phyloP scores from a whole-genome alignment of 2,113 vertebrate species.

The Daubentonia madagascariensis region DNA sequence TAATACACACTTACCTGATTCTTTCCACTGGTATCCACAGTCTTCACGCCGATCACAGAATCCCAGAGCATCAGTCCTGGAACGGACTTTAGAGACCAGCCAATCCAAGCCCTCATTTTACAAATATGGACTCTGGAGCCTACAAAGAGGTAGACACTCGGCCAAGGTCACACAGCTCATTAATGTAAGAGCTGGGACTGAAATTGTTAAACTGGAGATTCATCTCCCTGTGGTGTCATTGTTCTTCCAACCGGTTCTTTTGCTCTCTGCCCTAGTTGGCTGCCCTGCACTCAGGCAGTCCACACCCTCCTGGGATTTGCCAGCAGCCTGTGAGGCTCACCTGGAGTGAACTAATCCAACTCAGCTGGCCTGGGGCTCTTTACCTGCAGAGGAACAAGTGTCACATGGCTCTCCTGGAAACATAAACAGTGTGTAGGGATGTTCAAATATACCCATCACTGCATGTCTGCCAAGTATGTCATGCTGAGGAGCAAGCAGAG shows the following conservation, averaged over 20 bases:
- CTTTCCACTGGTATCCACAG: background rate
- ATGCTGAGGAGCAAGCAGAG: background rate
- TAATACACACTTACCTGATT: conserved; percentile 48
- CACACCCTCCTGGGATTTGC: conserved; percentile 53
- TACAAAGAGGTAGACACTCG: background rate
- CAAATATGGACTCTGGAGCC: background rate
- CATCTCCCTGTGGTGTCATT: conserved; percentile 12
- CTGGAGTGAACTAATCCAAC: background rate
- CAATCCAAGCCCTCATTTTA: conserved; percentile 57
- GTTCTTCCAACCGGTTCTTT: conserved; percentile 56
- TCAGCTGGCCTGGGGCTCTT: background rate
- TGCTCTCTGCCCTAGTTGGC: conserved; percentile 56
- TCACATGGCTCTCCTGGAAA: conserved; percentile 24
- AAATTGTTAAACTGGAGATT: conserved; percentile 38
- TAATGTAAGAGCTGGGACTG: conserved; percentile 1
- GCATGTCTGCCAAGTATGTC: background rate
- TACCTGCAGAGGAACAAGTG: background rate
- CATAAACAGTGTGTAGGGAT: background rate
- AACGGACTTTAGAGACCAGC: background rate
- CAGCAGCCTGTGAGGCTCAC: conserved; percentile 9
- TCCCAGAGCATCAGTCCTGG: conserved; percentile 14
- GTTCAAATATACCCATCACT: background rate
- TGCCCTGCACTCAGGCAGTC: background rate
- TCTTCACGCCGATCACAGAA: background rate
- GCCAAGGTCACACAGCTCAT: conserved; percentile 41